Conservation (phyloP, 2,113 vertebrate species). For the Scatophagus argus region DNA sequence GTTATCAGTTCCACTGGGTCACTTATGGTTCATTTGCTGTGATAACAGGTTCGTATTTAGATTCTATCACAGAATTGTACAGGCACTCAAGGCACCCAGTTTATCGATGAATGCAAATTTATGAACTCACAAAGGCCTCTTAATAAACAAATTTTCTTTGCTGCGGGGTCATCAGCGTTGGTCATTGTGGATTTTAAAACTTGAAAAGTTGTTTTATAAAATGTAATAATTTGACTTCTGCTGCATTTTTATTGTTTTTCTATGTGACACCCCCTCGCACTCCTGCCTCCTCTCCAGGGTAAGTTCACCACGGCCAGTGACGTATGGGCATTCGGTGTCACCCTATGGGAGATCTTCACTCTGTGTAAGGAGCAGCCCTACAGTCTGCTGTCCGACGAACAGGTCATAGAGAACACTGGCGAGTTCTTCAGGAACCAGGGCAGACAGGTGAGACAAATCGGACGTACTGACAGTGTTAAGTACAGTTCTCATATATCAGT, state of each 20-base stretch:
- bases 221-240: not conserved
- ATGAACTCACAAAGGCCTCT: too few relatives aligned
- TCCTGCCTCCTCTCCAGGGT: slow-evolving; percentile 75
- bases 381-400: slow-evolving; percentile 88
- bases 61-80: too few relatives aligned
- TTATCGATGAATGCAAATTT: too few relatives aligned
- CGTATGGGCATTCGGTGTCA: slow-evolving; percentile 89
- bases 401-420: slow-evolving; percentile 91
- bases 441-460: slow-evolving; percentile 80
- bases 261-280: not conserved
- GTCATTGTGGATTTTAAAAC: not conserved
- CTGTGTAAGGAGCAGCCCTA: slow-evolving; percentile 91
- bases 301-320: slow-evolving; percentile 91
- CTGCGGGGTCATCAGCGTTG: too few relatives aligned
- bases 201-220: not conserved
- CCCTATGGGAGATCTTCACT: slow-evolving; percentile 91
- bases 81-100: too few relatives aligned
- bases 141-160: too few relatives aligned
- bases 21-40: too few relatives aligned
- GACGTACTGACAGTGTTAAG: not conserved
- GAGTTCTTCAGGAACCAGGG: slow-evolving; percentile 92
- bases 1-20: too few relatives aligned
- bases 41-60: too few relatives aligned
- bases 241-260: not conserved
- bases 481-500: too few relatives aligned